A percentile compares a stretch with the other conserved stretches of the same genome.
Conservation (phyloP, 2,113 vertebrate species). For the Hippocampus mohnikei region DNA sequence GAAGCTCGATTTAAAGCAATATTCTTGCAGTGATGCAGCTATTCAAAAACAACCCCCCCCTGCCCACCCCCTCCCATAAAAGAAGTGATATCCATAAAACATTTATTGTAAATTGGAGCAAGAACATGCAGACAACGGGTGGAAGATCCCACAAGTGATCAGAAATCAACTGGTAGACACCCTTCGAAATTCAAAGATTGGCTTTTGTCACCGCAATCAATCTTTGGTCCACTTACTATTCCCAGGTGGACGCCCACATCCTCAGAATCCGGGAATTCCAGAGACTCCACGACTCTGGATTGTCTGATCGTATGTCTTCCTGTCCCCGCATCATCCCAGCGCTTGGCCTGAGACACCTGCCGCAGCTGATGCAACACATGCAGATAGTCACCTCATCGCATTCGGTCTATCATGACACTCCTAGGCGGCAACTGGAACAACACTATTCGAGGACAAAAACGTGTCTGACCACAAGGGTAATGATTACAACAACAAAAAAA, state of each 20-base stretch:
- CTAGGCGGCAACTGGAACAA: constrained; percentile 13
- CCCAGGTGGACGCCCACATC: constrained; percentile 68
- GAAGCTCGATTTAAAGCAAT: background rate
- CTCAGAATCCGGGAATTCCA: constrained; percentile 68
- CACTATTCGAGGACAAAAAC: constrained; percentile 3
- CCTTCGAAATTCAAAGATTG: background rate
- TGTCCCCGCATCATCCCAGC: constrained; percentile 64
- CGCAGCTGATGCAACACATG: constrained; percentile 60
- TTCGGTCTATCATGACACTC: background rate
- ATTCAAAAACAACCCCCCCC: too few relatives aligned
- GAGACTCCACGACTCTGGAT: constrained; percentile 59
- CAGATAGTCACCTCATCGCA: background rate
- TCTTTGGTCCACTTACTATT: constrained; percentile 63
- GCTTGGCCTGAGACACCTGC: constrained; percentile 72
- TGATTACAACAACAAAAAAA: constrained; percentile 9
- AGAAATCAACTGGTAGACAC: background rate
- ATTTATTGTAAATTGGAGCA: too few relatives aligned
- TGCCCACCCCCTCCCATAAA: too few relatives aligned
- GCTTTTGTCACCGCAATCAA: background rate
- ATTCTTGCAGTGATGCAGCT: background rate
- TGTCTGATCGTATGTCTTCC: constrained; percentile 60
- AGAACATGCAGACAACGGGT: too few relatives aligned
- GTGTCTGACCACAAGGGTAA: constrained; percentile 1
- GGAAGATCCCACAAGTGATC: background rate
- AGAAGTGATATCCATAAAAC: too few relatives aligned